Conservation (phyloP, 2,113 vertebrate species). For the Agapornis roseicollis region DNA sequence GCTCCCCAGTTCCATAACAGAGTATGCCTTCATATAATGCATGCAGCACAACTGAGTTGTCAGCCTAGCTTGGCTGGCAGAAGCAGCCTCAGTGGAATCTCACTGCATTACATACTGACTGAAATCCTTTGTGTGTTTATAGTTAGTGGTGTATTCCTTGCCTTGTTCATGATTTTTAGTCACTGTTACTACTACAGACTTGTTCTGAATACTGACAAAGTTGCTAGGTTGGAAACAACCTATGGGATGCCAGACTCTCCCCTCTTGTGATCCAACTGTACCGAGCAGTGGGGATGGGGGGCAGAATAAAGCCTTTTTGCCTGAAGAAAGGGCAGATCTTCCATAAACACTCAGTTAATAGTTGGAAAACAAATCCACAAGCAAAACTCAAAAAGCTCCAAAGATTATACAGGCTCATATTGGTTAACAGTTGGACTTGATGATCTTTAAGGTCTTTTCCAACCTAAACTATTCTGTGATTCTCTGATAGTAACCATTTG, state of each 20-base stretch:
- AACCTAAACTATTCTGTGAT: not conserved
- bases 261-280: not conserved
- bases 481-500: not conserved
- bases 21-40: not conserved
- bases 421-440: not conserved
- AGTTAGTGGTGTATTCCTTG: not conserved
- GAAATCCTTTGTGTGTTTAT: not conserved
- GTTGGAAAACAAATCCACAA: not conserved
- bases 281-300: fast-evolving
- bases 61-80: not conserved
- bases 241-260: not conserved
- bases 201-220: not conserved
- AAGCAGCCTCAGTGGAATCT: not conserved
- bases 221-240: not conserved
- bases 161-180: not conserved
- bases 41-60: not conserved
- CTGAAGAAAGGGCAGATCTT: not conserved
- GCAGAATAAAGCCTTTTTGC: not conserved
- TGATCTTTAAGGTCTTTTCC: not conserved
- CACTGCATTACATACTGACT: not conserved
- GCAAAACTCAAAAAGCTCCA: not conserved
- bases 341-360: not conserved
- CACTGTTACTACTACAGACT: not conserved
- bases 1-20: not conserved
- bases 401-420: not conserved